These are phyloP conservation scores for Vanacampus margaritifer DNA, from an alignment of 2,113 vertebrate species.

Conservation along the genomic window DNA sequence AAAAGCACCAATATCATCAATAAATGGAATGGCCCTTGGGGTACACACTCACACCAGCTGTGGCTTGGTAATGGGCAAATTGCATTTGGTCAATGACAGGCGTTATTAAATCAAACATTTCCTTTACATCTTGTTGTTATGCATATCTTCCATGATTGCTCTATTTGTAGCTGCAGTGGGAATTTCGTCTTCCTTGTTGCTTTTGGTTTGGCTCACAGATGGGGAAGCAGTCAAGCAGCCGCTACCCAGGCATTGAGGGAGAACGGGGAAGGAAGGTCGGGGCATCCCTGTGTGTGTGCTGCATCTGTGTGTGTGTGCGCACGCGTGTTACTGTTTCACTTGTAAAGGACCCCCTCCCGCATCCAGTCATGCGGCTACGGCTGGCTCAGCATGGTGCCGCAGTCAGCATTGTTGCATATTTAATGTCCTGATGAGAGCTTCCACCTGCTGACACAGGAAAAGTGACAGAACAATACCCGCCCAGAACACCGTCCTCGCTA, in stretches of 20 bases:
- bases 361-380: slow-evolving; percentile 72
- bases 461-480: slow-evolving; percentile 93
- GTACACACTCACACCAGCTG: too few species aligned
- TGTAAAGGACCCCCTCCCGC: slow-evolving; percentile 29
- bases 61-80: too few species aligned
- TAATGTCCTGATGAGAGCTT: slow-evolving; percentile 96
- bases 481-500: slow-evolving; percentile 58
- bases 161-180: neutral
- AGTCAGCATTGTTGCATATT: slow-evolving; percentile 99
- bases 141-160: neutral
- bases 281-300: neutral
- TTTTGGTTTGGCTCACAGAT: neutral
- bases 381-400: slow-evolving; percentile 86
- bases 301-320: neutral
- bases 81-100: neutral
- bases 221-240: neutral
- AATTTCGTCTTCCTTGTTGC: neutral
- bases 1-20: neutral
- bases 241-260: neutral
- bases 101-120: neutral
- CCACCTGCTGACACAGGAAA: slow-evolving; percentile 99
- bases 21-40: neutral
- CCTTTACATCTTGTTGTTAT: neutral
- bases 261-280: slow-evolving; percentile 4
- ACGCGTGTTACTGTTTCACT: slow-evolving; percentile 24